phyloP scores from a whole-genome alignment of 2,113 vertebrate genomes.

The Corvus cornix region DNA sequence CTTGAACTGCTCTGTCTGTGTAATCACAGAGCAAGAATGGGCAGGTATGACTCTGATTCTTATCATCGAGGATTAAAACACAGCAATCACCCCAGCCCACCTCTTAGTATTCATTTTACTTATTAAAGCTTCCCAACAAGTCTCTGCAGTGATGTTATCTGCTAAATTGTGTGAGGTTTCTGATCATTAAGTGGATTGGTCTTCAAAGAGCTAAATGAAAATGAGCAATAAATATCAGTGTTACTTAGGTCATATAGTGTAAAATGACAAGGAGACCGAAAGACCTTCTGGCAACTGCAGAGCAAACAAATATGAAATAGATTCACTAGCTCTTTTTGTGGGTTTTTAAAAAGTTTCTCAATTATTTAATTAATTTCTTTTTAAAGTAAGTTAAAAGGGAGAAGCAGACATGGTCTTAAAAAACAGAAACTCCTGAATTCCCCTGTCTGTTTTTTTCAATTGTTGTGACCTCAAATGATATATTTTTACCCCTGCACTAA shows the following conservation, averaged over 20 bases:
- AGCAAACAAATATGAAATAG: slow-evolving; percentile 10
- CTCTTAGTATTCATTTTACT: slow-evolving; percentile 73
- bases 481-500: not conserved
- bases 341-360: not conserved
- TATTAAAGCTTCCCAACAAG: slow-evolving; percentile 72
- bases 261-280: slow-evolving; percentile 57
- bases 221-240: slow-evolving; percentile 70
- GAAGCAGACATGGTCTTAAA: not conserved
- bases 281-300: slow-evolving; percentile 60
- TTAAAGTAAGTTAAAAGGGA: not conserved
- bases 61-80: slow-evolving; percentile 64
- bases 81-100: slow-evolving; percentile 58
- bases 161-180: slow-evolving; percentile 70
- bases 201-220: slow-evolving; percentile 73
- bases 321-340: not conserved
- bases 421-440: not conserved
- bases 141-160: slow-evolving; percentile 76
- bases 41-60: slow-evolving; percentile 66
- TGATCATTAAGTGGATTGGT: slow-evolving; percentile 74
- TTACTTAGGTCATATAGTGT: slow-evolving; percentile 65
- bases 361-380: not conserved
- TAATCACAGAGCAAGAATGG: slow-evolving; percentile 58
- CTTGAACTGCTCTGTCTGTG: slow-evolving; percentile 42
- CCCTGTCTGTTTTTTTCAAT: not conserved
- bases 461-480: not conserved